These are phyloP conservation scores for Plagiodera versicolora DNA, from an alignment of 2,888 invertebrate genomes.

Conservation along the genomic window DNA sequence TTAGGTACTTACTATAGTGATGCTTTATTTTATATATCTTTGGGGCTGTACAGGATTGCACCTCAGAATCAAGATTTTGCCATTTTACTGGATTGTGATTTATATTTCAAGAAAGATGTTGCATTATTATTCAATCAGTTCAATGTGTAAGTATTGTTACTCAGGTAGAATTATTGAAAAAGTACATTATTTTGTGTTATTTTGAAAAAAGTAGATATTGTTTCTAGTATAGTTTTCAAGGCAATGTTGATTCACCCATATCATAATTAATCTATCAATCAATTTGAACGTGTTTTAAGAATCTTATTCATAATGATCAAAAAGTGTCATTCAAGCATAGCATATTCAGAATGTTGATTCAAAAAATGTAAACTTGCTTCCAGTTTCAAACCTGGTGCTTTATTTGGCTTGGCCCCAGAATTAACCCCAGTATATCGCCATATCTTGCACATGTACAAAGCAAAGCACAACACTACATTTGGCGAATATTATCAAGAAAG, in stretches of 20 bases:
- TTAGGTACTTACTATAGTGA: conserved; percentile 75
- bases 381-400: conserved; percentile 62
- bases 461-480: conserved; percentile 62
- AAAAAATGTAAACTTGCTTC: no score
- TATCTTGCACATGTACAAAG: conserved; percentile 68
- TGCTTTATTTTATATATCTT: conserved; percentile 75
- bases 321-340: no score
- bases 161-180: neutral
- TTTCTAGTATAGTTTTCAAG: no score
- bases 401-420: conserved; percentile 75
- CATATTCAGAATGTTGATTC: no score
- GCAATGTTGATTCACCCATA: no score
- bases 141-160: conserved; percentile 52
- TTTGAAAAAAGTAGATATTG: no score
- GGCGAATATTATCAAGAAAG: conserved; percentile 54
- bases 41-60: conserved; percentile 71
- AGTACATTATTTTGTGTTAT: no score
- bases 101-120: conserved; percentile 71
- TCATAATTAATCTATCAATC: no score
- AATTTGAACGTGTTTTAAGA: no score
- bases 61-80: conserved; percentile 63
- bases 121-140: conserved; percentile 68
- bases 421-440: conserved; percentile 79
- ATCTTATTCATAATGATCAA: no score
- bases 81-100: conserved; percentile 77